A percentile compares a stretch with the other conserved stretches of the same genome.
These are phyloP conservation scores for Chouioia cunea DNA, from an alignment of 2,888 invertebrate genomes.

Conservation along the genomic window DNA sequence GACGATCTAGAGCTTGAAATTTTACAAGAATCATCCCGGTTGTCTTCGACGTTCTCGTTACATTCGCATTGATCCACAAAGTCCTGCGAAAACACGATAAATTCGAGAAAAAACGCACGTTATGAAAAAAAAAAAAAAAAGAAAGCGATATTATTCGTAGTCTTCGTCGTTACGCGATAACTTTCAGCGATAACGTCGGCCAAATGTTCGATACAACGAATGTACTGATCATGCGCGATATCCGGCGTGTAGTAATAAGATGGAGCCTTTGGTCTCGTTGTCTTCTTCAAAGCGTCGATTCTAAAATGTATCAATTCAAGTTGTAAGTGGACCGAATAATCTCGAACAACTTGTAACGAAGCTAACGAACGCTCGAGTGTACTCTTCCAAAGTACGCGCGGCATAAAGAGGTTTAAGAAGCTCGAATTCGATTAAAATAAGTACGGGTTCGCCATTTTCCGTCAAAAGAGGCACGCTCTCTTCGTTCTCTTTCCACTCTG, in stretches of 20 bases:
- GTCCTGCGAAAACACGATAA: conserved; percentile 20
- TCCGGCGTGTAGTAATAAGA: conserved; percentile 53
- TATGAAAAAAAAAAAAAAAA: no score
- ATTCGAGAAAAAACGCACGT: neutral
- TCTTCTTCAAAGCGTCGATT: conserved; percentile 7
- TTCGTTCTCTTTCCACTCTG: conserved; percentile 7
- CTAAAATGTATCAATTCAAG: conserved; percentile 5
- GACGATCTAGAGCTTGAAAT: neutral
- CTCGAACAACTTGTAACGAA: no score
- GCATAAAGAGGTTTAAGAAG: conserved; percentile 52
- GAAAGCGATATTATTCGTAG: neutral
- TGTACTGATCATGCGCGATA: conserved; percentile 56
- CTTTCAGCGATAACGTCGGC: conserved; percentile 52
- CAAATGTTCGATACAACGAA: conserved; percentile 52
- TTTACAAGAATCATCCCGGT: neutral
- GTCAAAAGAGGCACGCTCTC: conserved; percentile 46
- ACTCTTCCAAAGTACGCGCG: conserved; percentile 36
- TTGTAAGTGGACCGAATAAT: no score
- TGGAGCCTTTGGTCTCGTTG: conserved; percentile 28
- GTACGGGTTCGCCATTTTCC: conserved; percentile 53
- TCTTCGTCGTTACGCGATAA: conserved; percentile 55
- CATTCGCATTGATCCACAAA: conserved; percentile 27
- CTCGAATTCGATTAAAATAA: conserved; percentile 58
- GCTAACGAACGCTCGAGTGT: conserved; percentile 30
- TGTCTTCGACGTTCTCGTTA: neutral